Conservation (phyloP, 2,888 invertebrate species). For the Troilus luridus region DNA sequence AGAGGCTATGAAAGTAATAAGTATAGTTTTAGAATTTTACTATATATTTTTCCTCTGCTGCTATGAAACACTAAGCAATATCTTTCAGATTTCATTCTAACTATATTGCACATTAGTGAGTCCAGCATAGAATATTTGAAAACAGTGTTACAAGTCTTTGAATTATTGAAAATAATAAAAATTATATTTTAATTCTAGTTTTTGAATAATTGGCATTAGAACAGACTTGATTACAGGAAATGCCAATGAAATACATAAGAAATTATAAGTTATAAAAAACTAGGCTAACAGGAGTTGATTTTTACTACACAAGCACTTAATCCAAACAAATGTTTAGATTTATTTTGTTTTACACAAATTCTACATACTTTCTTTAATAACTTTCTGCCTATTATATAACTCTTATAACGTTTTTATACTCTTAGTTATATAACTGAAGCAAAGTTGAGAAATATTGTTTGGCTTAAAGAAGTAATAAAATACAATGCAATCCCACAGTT, state of each 20-base stretch:
- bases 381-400: no score
- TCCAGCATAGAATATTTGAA: background rate
- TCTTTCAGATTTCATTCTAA: background rate
- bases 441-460: background rate
- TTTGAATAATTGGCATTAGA: background rate
- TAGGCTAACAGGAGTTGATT: background rate
- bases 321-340: background rate
- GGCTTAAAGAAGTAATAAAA: background rate
- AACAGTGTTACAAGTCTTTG: background rate
- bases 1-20: constrained; percentile 24
- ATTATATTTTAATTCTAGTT: background rate
- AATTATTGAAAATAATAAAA: background rate
- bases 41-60: background rate
- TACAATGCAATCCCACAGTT: background rate
- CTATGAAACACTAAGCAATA: background rate
- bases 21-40: background rate
- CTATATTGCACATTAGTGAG: background rate
- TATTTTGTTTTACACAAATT: background rate
- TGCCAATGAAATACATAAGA: background rate
- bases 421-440: background rate
- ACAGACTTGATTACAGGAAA: background rate
- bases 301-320: background rate
- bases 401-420: no score
- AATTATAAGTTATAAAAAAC: background rate
- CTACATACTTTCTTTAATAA: no score